Evolutionary conservation across 1,140 invertebrate genomes (phyloP).

Genomic region (Leguminivora glycinivorella): DNA sequence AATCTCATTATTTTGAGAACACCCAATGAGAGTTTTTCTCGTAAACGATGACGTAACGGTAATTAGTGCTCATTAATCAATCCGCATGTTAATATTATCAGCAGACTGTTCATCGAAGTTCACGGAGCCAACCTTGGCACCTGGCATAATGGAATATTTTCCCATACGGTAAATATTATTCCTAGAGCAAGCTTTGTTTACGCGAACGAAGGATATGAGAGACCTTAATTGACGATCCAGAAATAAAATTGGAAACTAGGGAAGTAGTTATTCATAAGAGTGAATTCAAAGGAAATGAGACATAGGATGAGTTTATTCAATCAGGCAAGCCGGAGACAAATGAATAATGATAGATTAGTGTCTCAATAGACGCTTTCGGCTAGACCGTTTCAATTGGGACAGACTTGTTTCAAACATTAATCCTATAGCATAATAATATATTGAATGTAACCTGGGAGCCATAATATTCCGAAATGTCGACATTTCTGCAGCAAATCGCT

Average conservation of each 20-base stretch:
- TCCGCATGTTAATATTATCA: constrained; percentile 1
- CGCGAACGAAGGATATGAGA: constrained; percentile 9
- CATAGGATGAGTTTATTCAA: constrained; percentile 11
- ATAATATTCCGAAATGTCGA: constrained; percentile 6
- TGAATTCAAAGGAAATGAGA: constrained; percentile 11
- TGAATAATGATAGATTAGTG: constrained; percentile 11
- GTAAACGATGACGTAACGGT: neutral
- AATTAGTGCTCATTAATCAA: constrained; percentile 16
- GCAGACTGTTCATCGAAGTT: constrained; percentile 1
- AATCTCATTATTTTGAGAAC: neutral
- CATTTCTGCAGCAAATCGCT: constrained; percentile 8
- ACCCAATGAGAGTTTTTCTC: neutral
- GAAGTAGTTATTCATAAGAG: constrained; percentile 15
- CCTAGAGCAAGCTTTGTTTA: constrained; percentile 16
- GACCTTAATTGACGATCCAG: constrained; percentile 16
- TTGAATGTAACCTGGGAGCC: neutral
- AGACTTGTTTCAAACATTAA: neutral
- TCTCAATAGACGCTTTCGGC: neutral
- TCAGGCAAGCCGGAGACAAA: neutral
- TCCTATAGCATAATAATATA: neutral
- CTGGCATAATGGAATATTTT: constrained; percentile 25
- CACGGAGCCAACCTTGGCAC: constrained; percentile 20
- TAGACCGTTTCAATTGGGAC: neutral
- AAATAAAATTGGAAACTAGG: constrained; percentile 17
- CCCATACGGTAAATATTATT: constrained; percentile 20